Percentiles rank a stretch among this genome's conserved stretches.
Evolutionary conservation across 2,888 invertebrate species (phyloP).

Genomic region (Meloe dianella): DNA sequence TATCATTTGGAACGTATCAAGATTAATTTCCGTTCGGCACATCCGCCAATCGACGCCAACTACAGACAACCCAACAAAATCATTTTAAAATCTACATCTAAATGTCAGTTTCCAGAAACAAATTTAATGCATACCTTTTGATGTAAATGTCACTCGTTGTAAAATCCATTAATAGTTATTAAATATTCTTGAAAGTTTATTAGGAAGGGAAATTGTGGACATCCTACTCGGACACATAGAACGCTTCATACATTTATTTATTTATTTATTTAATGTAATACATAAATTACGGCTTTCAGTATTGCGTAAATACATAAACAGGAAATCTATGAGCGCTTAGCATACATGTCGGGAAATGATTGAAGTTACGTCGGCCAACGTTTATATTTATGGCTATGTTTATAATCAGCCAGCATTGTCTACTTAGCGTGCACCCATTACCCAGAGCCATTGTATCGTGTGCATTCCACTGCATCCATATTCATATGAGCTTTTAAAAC

Average conservation of each 20-base stretch:
- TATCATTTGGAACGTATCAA: constrained; percentile 38
- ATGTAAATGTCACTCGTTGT: constrained; percentile 43
- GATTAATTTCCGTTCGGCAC: constrained; percentile 36
- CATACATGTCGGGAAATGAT: constrained; percentile 56
- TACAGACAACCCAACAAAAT: constrained; percentile 32
- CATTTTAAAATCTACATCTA: constrained; percentile 37
- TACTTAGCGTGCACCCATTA: constrained; percentile 58
- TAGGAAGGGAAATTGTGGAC: constrained; percentile 39
- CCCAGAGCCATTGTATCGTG: constrained; percentile 55
- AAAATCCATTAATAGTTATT: constrained; percentile 51
- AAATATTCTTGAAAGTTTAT: constrained; percentile 53
- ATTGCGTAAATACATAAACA: constrained; percentile 50
- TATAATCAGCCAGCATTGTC: constrained; percentile 59
- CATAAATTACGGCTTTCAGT: constrained; percentile 51
- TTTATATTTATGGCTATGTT: constrained; percentile 59
- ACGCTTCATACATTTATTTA: constrained; percentile 53
- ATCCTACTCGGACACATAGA: constrained; percentile 39
- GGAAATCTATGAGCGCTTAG: constrained; percentile 43
- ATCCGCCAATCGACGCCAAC: constrained; percentile 32
- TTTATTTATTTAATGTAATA: constrained; percentile 56
- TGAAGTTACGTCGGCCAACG: constrained; percentile 55
- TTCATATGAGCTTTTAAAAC: constrained; percentile 59
- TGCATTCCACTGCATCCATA: constrained; percentile 57
- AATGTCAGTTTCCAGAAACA: constrained; percentile 34
- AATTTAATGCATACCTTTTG: constrained; percentile 45